Base-by-base conservation (phyloP, 2,797 vertebrate genomes). In the Bradypodion pumilum region DNA sequence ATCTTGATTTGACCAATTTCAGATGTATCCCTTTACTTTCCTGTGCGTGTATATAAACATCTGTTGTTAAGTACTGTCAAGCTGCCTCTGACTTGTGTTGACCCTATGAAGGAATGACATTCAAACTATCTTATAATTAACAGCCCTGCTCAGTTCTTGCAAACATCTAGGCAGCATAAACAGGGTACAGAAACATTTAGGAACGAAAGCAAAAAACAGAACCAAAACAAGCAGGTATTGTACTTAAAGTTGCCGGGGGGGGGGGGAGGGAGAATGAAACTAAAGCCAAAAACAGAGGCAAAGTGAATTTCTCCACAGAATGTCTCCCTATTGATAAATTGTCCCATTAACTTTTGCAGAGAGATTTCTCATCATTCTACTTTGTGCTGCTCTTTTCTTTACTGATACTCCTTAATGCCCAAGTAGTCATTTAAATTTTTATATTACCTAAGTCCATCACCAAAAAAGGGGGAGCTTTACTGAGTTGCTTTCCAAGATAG, bases 401-500 rank as follows among this genome's bases (percentile, higher is more conserved):
- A 5, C 68, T 74, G 82, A 59, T 16, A 15, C 77, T 89, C 52
- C 37, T 87, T 85, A 74, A 77, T 68, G 72, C 81, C 42, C 4
- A 40, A 59, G 70, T 65, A 42, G n/a, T 42, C 40, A 81, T 65
- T 62, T 72, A 21, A n/a, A 84, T 77, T 29, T 72, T 76, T 60
- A 60, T 74, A 80, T 85, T 81, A 69, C 79, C 52, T 63, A 81
- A 80, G 63, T 76, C 59, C 29, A 42, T 68, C 73, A 70, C 42
- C 56, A 68, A 63, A 62, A 90, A n/a, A n/a, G n/a, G n/a, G n/a
- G n/a, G n/a, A n/a, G 60, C 44, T 35, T 52, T 49, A 0, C 7
- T 85, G 37, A 87, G 76, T 49, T 81, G 68, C 74, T 85, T 49
- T 49, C 86, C 44, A 74, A 56, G 70, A 7, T 37, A 74, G 32